Evolutionary conservation across 2,797 vertebrate genomes (phyloP), one percentile per base, ranked within the genome.

Genomic region (Yasuhikotakia modesta): DNA sequence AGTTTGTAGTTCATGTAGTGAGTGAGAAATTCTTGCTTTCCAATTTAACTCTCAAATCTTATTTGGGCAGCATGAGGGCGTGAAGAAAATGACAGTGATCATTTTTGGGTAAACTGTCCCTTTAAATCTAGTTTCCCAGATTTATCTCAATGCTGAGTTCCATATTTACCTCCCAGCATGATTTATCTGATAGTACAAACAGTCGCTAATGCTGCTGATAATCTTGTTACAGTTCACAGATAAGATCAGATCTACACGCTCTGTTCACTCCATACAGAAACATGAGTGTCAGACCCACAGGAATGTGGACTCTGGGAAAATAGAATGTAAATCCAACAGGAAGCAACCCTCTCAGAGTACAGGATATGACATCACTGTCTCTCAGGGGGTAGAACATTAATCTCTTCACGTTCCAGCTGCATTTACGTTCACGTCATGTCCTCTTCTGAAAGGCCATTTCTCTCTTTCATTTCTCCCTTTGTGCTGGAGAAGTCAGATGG

Each of bases 381-480:
- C 80, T 85, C 83, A 76, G 81, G 87, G 87, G 90, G 86, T 86
- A 86, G 88, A n/a, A 90, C 92, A 92, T 92, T 90, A 91, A 93
- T 93, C 92, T 91, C 79, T 79, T 80, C 68, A 86, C 91, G 92
- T 90, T 93, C 92, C 90, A 91, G 92, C 90, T 89, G 85, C 90
- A 91, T 93, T 94, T 91, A 92, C 88, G 92, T 90, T 90, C 89
- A 89, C 89, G 87, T 93, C 90, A 90, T 89, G 87, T 87, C 89
- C 87, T 87, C 89, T 87, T 88, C 86, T 90, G 92, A 93, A 94
- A 92, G 90, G 92, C 91, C 92, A 91, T 93, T 92, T 89, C 91
- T 90, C 89, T 90, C 91, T 93, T 93, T 92, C 92, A 92, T 93
- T 92, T 92, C 91, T 90, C 90, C 89, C 89, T 92, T 93, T 93